Base-by-base conservation (phyloP, 2,797 vertebrate genomes). In the Sebastes diaconus region DNA sequence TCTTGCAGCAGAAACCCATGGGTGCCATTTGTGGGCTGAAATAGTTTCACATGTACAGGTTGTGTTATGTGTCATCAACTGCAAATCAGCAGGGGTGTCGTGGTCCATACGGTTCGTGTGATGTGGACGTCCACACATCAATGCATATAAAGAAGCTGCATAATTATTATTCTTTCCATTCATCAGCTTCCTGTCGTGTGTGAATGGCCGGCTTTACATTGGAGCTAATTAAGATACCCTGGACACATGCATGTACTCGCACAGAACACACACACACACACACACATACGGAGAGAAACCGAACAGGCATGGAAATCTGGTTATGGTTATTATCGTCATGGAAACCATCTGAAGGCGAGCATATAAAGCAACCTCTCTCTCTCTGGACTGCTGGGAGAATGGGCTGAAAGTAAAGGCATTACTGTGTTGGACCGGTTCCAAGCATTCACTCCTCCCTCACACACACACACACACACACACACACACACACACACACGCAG, bases 301-400 rank as follows among this genome's bases (percentile, higher is more conserved):
- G 61, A 85, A 90, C 78, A 84, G 84, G 68, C 91, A 90, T 77
- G 84, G 85, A 84, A 92, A 92, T 93, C 84, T 91, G 85, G 85
- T 94, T 90, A 92, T 93, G 93, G 90, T 91, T 87, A 92, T 94
- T 94, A 94, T 95, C 80, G 93, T 93, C 94, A 94, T 95, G 94
- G 95, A 94, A 95, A 95, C 95, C 82, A 88, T 86, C 86, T 84
- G 87, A 93, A 79, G 58, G 90, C 82, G 34, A 90, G 85, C 71
- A 39, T 39, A 91, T 73, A 90, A 89, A 90, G 89, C 90, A 87
- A 78, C 83, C 24, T 12, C 22, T 5, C 63, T 65, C 63, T 84
- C 36, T 80, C 74, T 61, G 61, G 66, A 75, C 69, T 90, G 85
- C 80, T 90, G 88, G 68, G 81, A 86, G 83, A 92, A 88, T 91